Percentiles rank a stretch among this genome's conserved stretches.
Conservation (phyloP, 2,888 invertebrate species). For the Drosophila anceps region DNA sequence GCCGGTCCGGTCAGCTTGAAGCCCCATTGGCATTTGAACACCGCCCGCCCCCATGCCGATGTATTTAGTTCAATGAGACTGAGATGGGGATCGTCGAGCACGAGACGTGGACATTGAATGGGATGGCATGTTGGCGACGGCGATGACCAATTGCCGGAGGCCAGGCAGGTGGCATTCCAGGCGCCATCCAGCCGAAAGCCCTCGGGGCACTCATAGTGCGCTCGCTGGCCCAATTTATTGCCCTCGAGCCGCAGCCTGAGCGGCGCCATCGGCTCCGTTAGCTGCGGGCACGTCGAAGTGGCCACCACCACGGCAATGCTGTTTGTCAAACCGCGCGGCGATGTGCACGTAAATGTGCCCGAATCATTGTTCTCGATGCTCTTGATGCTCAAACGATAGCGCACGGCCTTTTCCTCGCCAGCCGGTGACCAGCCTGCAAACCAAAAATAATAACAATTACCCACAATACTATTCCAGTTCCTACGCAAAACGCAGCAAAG, state of each 20-base stretch:
- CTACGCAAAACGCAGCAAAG: not conserved
- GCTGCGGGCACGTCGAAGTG: conserved; percentile 89
- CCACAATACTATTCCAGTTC: not conserved
- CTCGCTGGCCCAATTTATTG: conserved; percentile 91
- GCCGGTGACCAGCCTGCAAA: conserved; percentile 84
- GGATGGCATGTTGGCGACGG: conserved; percentile 90
- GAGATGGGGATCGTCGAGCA: conserved; percentile 89
- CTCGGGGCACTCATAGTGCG: conserved; percentile 88
- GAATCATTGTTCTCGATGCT: conserved; percentile 94
- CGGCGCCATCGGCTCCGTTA: conserved; percentile 88
- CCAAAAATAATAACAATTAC: not conserved
- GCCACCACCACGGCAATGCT: conserved; percentile 87
- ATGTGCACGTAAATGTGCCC: conserved; percentile 93
- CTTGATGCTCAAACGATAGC: conserved; percentile 92
- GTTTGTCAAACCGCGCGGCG: conserved; percentile 91
- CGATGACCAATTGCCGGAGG: conserved; percentile 93
- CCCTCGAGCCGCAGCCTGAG: conserved; percentile 91
- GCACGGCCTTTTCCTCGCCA: conserved; percentile 90
- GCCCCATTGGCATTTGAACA: conserved; percentile 94
- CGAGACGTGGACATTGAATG: conserved; percentile 91
- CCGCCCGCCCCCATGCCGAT: conserved; percentile 92
- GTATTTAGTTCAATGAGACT: conserved; percentile 92
- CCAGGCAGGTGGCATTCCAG: conserved; percentile 92
- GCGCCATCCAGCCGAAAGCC: conserved; percentile 93
- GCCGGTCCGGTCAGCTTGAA: conserved; percentile 91